phyloP scores from a whole-genome alignment of 1,140 invertebrate genomes.

The Augochlora pura region DNA sequence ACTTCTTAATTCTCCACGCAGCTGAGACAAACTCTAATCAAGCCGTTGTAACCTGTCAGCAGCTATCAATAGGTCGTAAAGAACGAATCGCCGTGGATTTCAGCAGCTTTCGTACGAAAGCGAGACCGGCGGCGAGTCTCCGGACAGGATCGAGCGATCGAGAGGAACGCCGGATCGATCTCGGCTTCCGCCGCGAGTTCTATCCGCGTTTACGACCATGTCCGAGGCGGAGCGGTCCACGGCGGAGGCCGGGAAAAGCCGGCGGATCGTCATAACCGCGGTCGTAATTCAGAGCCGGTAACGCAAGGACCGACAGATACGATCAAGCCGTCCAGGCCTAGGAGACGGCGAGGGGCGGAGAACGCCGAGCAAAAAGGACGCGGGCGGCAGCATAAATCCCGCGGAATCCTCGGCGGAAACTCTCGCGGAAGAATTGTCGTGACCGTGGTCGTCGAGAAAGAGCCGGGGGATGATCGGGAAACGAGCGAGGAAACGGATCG shows the following conservation, averaged over 20 bases:
- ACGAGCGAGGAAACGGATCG: slow-evolving; percentile 1
- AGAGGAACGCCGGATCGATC: neutral
- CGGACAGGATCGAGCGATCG: too few species aligned
- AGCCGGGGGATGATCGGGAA: neutral
- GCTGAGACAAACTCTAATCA: too few species aligned
- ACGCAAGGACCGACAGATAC: slow-evolving; percentile 47
- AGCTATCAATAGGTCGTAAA: too few species aligned
- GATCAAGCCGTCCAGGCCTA: slow-evolving; percentile 37
- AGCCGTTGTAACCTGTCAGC: too few species aligned
- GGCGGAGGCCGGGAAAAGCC: slow-evolving; percentile 6
- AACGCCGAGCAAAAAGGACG: slow-evolving; percentile 31
- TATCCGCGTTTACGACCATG: neutral
- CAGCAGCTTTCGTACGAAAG: too few species aligned
- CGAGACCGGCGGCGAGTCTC: too few species aligned
- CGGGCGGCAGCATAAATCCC: slow-evolving; percentile 30
- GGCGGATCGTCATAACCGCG: slow-evolving; percentile 45
- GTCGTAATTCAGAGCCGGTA: slow-evolving; percentile 55
- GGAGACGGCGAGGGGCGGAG: slow-evolving; percentile 29
- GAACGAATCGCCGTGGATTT: too few species aligned
- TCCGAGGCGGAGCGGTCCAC: neutral
- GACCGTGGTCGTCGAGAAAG: too few species aligned
- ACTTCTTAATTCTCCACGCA: too few species aligned
- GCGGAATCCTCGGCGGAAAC: neutral
- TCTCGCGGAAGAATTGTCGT: neutral
- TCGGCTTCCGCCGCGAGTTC: neutral